Base-by-base conservation (phyloP, 2,888 invertebrate genomes). In the Eumerus sabulonum region DNA sequence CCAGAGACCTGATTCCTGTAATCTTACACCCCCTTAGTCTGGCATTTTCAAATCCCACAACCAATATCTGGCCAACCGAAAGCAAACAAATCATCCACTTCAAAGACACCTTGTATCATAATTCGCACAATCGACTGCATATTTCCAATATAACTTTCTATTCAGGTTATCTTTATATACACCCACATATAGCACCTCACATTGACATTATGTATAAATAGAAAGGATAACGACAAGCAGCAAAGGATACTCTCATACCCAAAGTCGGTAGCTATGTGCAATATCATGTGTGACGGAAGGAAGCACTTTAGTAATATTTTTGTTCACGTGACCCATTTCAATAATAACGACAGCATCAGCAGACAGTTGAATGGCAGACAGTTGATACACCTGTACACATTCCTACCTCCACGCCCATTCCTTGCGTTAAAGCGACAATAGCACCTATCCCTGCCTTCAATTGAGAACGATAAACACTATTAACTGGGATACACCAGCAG, bases 241-340 rank as follows among this genome's bases (percentile, higher is more conserved):
- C 53, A 40, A 18, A 59, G 16, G 64, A 51, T 40, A 5, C 45
- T 62, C 54, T 50, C 54, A 73, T 73, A n/a, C n/a, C n/a, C n/a
- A n/a, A n/a, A n/a, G n/a, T n/a, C n/a, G n/a, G n/a, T 62, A n/a
- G 45, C 67, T 42, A 40, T 60, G 54, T 36, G 63, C 36, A 59
- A n/a, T n/a, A n/a, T 63, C 76, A 76, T 76, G 63, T 76, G 76
- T 70, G 73, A 67, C 62, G 77, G 77, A 77, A 77, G 77, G 77
- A 77, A 77, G 63, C 73, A 77, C 67, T 77, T 73, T 62, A 63
- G 67, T 77, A 73, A 73, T 77, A 77, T 73, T 77, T 77, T 73
- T 73, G 77, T 68, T 67, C 77, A 77, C 73, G 77, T 77, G 77
- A 77, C 77, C 67, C 73, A 77, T 68, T 77, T 77, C 67, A 77